Evolutionary conservation across 1,140 invertebrate genomes (phyloP), one percentile per base, ranked within the genome.

Genomic region (Ptiloglossa arizonensis): DNA sequence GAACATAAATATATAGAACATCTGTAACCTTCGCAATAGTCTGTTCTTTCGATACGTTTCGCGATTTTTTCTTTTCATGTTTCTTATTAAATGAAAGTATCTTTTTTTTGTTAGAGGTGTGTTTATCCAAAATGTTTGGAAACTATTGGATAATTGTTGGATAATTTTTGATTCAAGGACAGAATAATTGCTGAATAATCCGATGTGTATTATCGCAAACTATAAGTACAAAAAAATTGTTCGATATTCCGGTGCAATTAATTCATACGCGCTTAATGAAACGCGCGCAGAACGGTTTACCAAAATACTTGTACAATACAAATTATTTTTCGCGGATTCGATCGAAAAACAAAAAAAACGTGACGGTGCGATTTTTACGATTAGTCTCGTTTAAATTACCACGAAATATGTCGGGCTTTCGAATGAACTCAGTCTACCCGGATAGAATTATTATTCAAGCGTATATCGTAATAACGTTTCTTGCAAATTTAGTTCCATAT

Each of bases 331-430:
- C 6, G 29, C n/a, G 22, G 17, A 70, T 29, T n/a, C 13, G 13
- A 6, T 8, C 19, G 19, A 4, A 46, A 22, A 35, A n/a, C n/a
- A 35, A 48, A 48, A 48, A 62, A 71, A 71, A 60, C 46, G n/a
- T 1, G 0, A 17, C 5, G 8, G 22, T 35, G 22, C 15, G 29
- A 22, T 50, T 72, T 38, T 56, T 9, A 35, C 8, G n/a, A 72
- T 72, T 46, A 72, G 69, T 13, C n/a, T 71, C 69, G 17, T 71
- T 54, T 71, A 35, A 60, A 60, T 4, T 15, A 24, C 29, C 29
- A 15, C 29, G 15, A 1, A 48, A 71, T 59, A 19, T 50, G 11
- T 62, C 27, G 17, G 17, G 57, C n/a, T 62, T 6, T 29, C 38
- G n/a, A 13, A 32, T 62, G 48, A 62, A 72, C n/a, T 41, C 27